Evolutionary conservation across 2,888 invertebrate species (phyloP).

Genomic region (Apoda limacodes): DNA sequence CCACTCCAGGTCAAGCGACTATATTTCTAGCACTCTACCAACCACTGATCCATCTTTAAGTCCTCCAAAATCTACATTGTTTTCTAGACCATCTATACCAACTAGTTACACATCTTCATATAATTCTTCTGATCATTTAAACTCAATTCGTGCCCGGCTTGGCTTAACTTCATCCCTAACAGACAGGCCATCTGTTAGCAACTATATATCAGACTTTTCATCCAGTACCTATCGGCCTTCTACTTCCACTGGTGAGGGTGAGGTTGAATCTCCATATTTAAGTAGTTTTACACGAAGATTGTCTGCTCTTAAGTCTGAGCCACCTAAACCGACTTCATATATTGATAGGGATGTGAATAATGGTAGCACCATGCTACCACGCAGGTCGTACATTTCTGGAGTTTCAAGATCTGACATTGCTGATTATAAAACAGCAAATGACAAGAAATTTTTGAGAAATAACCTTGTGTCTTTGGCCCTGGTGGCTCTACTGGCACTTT

Average conservation of each 20-base stretch:
- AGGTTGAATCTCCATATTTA: slow-evolving; percentile 76
- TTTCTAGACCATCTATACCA: slow-evolving; percentile 50
- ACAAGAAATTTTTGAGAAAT: slow-evolving; percentile 66
- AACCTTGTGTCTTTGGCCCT: slow-evolving; percentile 75
- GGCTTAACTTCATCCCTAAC: slow-evolving; percentile 57
- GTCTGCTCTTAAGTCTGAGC: slow-evolving; percentile 55
- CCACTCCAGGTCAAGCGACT: slow-evolving; percentile 51
- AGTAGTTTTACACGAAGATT: slow-evolving; percentile 77
- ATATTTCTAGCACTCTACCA: slow-evolving; percentile 51
- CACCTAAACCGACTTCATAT: slow-evolving; percentile 33
- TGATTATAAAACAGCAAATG: slow-evolving; percentile 51
- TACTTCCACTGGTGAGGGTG: slow-evolving; percentile 51
- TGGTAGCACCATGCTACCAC: slow-evolving; percentile 42
- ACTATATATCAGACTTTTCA: slow-evolving; percentile 37
- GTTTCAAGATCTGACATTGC: slow-evolving; percentile 42
- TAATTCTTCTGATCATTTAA: slow-evolving; percentile 63
- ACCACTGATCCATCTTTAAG: slow-evolving; percentile 39
- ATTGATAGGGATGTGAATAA: slow-evolving; percentile 51
- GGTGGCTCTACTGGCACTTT: slow-evolving; percentile 70
- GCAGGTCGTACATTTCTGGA: slow-evolving; percentile 50
- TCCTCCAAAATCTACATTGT: slow-evolving; percentile 45
- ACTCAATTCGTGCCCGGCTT: slow-evolving; percentile 70
- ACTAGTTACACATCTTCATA: slow-evolving; percentile 39
- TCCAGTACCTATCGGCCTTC: slow-evolving; percentile 45
- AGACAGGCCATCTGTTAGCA: slow-evolving; percentile 42